Percentiles rank a stretch among this genome's conserved stretches.
Conservation (phyloP, 2,888 invertebrate genomes). For the Agrypnus murinus region DNA sequence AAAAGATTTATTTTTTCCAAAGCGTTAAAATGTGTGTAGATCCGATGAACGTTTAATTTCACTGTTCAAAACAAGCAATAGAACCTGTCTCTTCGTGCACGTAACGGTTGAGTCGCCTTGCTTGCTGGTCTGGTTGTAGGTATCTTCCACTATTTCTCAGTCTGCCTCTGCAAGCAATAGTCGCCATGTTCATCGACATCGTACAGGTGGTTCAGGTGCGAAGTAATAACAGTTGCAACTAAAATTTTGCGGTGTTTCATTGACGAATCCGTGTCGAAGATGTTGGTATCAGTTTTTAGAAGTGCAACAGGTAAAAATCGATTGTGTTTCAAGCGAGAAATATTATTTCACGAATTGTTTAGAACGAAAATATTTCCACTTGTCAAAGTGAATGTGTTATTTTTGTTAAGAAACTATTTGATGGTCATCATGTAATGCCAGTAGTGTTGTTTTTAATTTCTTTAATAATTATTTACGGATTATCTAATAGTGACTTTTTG, state of each 20-base stretch:
- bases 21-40: conserved; percentile 20
- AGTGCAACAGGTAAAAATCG: conserved; percentile 52
- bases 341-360: too few species aligned
- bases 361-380: too few species aligned
- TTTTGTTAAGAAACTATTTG: too few species aligned
- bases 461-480: too few species aligned
- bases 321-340: too few species aligned
- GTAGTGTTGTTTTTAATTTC: too few species aligned
- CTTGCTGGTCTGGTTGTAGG: conserved; percentile 20
- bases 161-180: conserved; percentile 36
- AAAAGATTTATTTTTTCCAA: too few species aligned
- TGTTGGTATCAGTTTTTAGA: conserved; percentile 57
- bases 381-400: conserved; percentile 7
- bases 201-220: conserved; percentile 47
- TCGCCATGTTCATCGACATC: conserved; percentile 49
- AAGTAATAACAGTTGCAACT: conserved; percentile 23
- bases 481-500: too few species aligned
- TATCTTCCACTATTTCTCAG: conserved; percentile 25
- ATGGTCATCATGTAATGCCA: too few species aligned
- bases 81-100: conserved; percentile 37
- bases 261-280: conserved; percentile 28
- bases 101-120: conserved; percentile 42
- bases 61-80: neutral
- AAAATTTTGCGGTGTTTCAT: conserved; percentile 1
- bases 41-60: neutral